Evolutionary conservation across 1,140 invertebrate genomes (phyloP).

Genomic region (Drosophila parvula): DNA sequence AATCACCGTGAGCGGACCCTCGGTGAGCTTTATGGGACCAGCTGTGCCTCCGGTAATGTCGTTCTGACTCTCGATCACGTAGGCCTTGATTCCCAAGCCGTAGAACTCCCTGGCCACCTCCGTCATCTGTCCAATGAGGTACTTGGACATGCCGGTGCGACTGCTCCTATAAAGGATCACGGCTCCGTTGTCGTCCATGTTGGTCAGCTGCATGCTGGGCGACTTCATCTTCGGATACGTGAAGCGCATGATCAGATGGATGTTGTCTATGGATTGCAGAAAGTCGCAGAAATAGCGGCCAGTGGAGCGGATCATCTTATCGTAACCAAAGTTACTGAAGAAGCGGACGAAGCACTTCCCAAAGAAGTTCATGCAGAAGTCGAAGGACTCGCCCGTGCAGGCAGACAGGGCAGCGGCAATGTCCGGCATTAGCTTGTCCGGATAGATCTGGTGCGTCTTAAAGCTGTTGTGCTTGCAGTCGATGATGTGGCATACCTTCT

Average conservation of each 20-base stretch:
- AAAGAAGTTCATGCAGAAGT: conserved; percentile 93
- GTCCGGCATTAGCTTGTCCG: conserved; percentile 91
- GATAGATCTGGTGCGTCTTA: conserved; percentile 92
- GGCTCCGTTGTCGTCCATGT: conserved; percentile 91
- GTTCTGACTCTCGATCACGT: conserved; percentile 88
- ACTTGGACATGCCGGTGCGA: conserved; percentile 91
- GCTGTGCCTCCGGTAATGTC: conserved; percentile 82
- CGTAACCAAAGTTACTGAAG: conserved; percentile 94
- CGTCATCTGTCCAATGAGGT: conserved; percentile 93
- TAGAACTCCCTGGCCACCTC: conserved; percentile 93
- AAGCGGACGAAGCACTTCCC: conserved; percentile 94
- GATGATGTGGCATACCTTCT: conserved; percentile 88
- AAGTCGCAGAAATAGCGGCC: conserved; percentile 95
- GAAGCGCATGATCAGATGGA: conserved; percentile 94
- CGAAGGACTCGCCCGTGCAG: conserved; percentile 85
- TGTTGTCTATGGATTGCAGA: conserved; percentile 94
- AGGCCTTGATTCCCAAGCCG: conserved; percentile 88
- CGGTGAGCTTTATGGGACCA: conserved; percentile 76
- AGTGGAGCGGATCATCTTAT: conserved; percentile 91
- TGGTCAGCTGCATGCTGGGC: conserved; percentile 93
- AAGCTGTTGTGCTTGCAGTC: conserved; percentile 90
- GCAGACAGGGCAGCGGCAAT: conserved; percentile 88
- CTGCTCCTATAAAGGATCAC: conserved; percentile 92
- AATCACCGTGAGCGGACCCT: conserved; percentile 87
- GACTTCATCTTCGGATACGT: conserved; percentile 96